Conservation (phyloP, 2,888 invertebrate species). For the Euzophera pinguis region DNA sequence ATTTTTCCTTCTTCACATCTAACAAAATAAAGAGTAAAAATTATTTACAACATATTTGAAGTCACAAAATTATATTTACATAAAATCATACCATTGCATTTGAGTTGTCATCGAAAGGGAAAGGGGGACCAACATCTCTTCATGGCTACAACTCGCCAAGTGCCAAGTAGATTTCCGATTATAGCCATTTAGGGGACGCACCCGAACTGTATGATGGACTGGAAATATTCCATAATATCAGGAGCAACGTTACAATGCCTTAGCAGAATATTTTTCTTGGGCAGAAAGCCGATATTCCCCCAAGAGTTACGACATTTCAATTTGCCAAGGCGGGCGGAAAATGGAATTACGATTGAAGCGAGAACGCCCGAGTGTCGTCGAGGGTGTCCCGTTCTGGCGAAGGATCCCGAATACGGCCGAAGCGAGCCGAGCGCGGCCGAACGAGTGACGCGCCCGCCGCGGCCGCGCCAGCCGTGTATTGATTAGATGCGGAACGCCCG, state of each 20-base stretch:
- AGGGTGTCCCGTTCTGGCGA: slow-evolving; percentile 37
- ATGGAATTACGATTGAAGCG: slow-evolving; percentile 80
- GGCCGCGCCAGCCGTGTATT: slow-evolving; percentile 73
- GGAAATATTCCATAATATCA: slow-evolving; percentile 75
- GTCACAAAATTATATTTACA: slow-evolving; percentile 19
- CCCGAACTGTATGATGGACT: slow-evolving; percentile 67
- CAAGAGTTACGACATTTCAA: slow-evolving; percentile 81
- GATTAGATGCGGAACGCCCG: slow-evolving; percentile 79
- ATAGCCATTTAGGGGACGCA: slow-evolving; percentile 61
- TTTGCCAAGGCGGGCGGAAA: slow-evolving; percentile 81
- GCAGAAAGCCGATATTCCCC: slow-evolving; percentile 80
- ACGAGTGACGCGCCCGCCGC: slow-evolving; percentile 60
- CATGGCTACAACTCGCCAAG: slow-evolving; percentile 42
- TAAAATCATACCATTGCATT: slow-evolving; percentile 15
- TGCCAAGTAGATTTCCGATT: slow-evolving; percentile 62
- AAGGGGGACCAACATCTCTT: slow-evolving; percentile 37
- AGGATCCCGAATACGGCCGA: slow-evolving; percentile 47
- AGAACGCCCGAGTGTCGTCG: slow-evolving; percentile 61
- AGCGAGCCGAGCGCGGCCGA: slow-evolving; percentile 45
- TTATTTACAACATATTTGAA: slow-evolving; percentile 2
- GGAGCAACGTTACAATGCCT: slow-evolving; percentile 73
- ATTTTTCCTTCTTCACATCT: slow-evolving; percentile 1
- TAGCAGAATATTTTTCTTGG: slow-evolving; percentile 77
- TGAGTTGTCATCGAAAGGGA: slow-evolving; percentile 43
- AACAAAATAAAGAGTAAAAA: neutral